Conservation (phyloP, 2,888 invertebrate genomes). For the Cryptophagus acutangulus region DNA sequence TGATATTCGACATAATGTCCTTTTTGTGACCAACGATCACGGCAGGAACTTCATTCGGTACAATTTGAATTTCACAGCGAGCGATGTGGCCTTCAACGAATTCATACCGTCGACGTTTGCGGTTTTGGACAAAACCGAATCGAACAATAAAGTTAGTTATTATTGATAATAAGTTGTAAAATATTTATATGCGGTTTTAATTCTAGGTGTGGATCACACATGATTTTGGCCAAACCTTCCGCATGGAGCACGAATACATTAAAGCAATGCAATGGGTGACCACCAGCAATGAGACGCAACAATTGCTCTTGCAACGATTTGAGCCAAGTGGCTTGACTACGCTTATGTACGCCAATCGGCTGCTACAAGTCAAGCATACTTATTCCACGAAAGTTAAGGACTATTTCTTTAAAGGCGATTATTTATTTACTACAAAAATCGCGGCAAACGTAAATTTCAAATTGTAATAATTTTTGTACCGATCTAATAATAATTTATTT, state of each 20-base stretch:
- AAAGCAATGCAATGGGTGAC: conserved; percentile 73
- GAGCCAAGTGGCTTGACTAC: conserved; percentile 57
- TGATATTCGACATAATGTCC: conserved; percentile 68
- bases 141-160: conserved; percentile 55
- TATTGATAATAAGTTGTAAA: background rate
- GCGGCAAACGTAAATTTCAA: too few relatives aligned
- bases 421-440: conserved; percentile 76
- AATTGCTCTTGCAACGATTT: conserved; percentile 65
- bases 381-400: conserved; percentile 63
- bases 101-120: conserved; percentile 64
- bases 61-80: conserved; percentile 69
- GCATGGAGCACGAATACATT: conserved; percentile 64
- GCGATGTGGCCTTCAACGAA: conserved; percentile 72
- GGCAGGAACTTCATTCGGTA: conserved; percentile 62
- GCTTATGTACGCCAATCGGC: conserved; percentile 46
- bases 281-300: conserved; percentile 41
- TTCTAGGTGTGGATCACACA: conserved; percentile 68
- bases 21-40: conserved; percentile 73
- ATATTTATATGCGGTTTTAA: conserved; percentile 1
- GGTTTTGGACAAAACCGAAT: conserved; percentile 68
- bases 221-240: conserved; percentile 72
- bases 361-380: conserved; percentile 34
- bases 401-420: conserved; percentile 77
- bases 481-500: background rate
- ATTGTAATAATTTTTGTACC: too few relatives aligned